Base-by-base conservation (phyloP, 2,113 vertebrate species). In the Macquaria ambigua region DNA sequence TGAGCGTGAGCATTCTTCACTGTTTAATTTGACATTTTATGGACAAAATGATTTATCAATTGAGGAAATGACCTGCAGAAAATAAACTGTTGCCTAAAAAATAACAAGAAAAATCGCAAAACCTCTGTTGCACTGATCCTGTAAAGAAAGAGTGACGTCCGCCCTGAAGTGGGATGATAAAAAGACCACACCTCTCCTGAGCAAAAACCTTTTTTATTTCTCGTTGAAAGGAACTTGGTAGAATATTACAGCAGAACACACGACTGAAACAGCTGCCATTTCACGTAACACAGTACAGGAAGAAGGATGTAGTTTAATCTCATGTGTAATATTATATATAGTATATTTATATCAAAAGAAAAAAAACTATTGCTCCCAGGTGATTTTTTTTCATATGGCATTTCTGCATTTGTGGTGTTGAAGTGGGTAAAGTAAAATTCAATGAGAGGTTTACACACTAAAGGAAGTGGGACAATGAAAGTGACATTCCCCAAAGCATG, bases 261-360 rank as follows among this genome's bases (percentile, higher is more conserved):
- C 93, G 92, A 96, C 93, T 92, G 93, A 96, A 96, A 95, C 96
- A 96, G 96, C 96, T 96, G 96, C 96, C 96, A 95, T 96, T 95
- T 96, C 95, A 96, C 95, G 71, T 94, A 94, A 96, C 94, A 96
- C 93, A 95, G 94, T 94, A 96, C 95, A 95, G 93, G 94, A 95
- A 93, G 92, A 94, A 94, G 91, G 93, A 95, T 93, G 94, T 94
- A 89, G 88, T 90, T 95, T 92, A 94, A 94, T 95, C 85, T 90
- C 79, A 92, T 94, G 91, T 93, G 90, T 93, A 91, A 85, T 89
- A 89, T 88, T 89, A 89, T 89, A 83, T 93, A 89, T 89, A 94
- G 85, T 87, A 92, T 89, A 93, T 91, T 83, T 81, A 91, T 94
- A 93, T 92, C 88, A 90, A 92, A 93, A 95, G 85, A 93, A 92